These are phyloP conservation scores for Idaea straminata DNA, from an alignment of 2,888 invertebrate genomes.

Conservation along the genomic window DNA sequence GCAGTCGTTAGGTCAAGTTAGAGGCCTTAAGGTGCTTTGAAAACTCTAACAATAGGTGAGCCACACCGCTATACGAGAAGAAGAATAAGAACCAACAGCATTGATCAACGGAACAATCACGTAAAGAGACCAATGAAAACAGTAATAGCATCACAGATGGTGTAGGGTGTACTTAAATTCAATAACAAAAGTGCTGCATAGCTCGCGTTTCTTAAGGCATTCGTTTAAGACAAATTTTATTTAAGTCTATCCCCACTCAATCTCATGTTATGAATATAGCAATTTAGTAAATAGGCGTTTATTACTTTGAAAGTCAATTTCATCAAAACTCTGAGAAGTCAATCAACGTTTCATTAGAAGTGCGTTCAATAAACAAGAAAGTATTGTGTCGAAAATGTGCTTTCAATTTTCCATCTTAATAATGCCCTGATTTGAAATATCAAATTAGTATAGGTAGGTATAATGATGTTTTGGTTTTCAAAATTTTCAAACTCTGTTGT, in stretches of 20 bases:
- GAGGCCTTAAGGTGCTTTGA: too few relatives aligned
- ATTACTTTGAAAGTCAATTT: neutral
- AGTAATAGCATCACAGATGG: neutral
- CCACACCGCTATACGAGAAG: too few relatives aligned
- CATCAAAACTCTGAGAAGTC: neutral
- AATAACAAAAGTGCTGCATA: neutral
- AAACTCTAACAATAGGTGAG: too few relatives aligned
- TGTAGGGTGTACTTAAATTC: neutral
- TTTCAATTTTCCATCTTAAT: neutral
- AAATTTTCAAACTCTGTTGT: neutral
- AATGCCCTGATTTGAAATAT: neutral
- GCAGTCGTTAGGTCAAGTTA: too few relatives aligned
- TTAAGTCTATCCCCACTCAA: neutral
- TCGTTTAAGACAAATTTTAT: neutral
- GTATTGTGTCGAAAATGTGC: neutral
- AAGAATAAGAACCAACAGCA: too few relatives aligned
- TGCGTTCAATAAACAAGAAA: neutral
- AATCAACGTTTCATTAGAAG: neutral
- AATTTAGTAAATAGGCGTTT: neutral
- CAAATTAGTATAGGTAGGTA: neutral
- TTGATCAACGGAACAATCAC: too few relatives aligned
- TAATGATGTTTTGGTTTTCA: neutral
- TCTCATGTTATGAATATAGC: neutral
- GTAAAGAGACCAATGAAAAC: neutral
- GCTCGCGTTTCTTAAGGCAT: neutral